Percentiles rank a stretch among this genome's conserved stretches.
phyloP scores from a whole-genome alignment of 2,888 invertebrate genomes.

The Drosophila histrio region DNA sequence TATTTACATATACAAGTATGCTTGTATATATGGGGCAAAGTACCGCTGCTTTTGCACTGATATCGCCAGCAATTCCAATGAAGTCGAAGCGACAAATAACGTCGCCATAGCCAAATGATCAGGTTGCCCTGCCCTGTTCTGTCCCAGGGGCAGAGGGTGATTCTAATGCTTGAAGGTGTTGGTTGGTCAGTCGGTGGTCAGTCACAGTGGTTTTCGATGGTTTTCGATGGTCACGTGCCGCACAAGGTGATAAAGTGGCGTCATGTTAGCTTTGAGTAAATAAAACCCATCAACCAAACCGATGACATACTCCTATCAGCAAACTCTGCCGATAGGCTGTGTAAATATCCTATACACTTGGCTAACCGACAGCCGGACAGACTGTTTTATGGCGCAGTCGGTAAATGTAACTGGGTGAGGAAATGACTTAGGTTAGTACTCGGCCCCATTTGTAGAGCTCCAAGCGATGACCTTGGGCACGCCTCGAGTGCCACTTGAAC shows the following conservation, averaged over 20 bases:
- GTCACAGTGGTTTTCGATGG: slow-evolving; percentile 14
- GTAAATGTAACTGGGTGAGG: slow-evolving; percentile 50
- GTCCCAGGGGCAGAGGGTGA: neutral
- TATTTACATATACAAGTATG: neutral
- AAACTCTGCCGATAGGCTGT: slow-evolving; percentile 47
- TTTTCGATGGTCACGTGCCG: slow-evolving; percentile 50
- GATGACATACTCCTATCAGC: slow-evolving; percentile 34
- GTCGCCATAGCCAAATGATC: slow-evolving; percentile 45
- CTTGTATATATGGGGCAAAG: neutral
- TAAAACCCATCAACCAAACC: slow-evolving; percentile 6
- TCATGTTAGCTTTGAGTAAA: slow-evolving; percentile 18
- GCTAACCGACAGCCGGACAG: neutral
- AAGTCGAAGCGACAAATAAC: slow-evolving; percentile 37
- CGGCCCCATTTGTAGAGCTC: slow-evolving; percentile 23
- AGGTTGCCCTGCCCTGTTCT: slow-evolving; percentile 22
- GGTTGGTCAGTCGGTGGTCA: neutral
- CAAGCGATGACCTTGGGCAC: slow-evolving; percentile 36
- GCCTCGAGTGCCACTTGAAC: slow-evolving; percentile 69
- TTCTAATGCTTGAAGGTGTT: slow-evolving; percentile 18
- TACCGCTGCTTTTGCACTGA: slow-evolving; percentile 23
- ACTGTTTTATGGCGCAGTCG: slow-evolving; percentile 44
- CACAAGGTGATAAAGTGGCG: slow-evolving; percentile 50
- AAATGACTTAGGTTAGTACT: slow-evolving; percentile 55
- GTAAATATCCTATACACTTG: slow-evolving; percentile 35
- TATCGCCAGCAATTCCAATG: slow-evolving; percentile 36